Percentiles rank a stretch among this genome's conserved stretches.
Conservation (phyloP, 2,888 invertebrate species). For the Troglohyphantes excavatus region DNA sequence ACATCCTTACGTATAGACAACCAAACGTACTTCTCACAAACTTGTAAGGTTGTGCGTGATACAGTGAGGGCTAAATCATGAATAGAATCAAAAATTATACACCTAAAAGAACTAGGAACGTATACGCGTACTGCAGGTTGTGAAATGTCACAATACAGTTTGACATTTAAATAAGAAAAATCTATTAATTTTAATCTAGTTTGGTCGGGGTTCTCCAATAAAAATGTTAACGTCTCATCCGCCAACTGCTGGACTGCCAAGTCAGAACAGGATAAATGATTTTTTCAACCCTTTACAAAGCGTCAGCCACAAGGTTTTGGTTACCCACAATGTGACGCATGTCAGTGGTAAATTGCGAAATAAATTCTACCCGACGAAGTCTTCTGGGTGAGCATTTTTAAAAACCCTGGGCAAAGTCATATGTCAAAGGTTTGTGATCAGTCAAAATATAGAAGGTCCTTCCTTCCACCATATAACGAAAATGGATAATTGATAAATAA, state of each 20-base stretch:
- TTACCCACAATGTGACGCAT: background rate
- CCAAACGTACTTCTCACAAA: background rate
- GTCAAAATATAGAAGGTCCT: background rate
- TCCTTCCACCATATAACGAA: background rate
- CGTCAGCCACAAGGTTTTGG: background rate
- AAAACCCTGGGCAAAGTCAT: background rate
- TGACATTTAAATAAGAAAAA: no score
- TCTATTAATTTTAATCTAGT: no score
- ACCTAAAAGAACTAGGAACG: no score
- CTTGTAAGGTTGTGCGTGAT: no score
- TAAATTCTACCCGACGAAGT: background rate
- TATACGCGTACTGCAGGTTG: no score
- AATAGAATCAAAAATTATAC: no score
- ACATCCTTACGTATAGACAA: background rate
- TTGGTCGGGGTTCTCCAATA: no score
- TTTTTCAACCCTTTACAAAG: conserved; percentile 4
- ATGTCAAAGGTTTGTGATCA: conserved; percentile 13
- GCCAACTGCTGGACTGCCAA: no score
- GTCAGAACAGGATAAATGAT: background rate
- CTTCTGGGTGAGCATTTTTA: background rate
- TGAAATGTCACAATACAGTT: background rate
- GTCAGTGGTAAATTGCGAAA: background rate
- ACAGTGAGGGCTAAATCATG: no score
- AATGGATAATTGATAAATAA: background rate
- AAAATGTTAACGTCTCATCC: no score